phyloP scores from a whole-genome alignment of 2,888 invertebrate species.

The Eulithis testata region DNA sequence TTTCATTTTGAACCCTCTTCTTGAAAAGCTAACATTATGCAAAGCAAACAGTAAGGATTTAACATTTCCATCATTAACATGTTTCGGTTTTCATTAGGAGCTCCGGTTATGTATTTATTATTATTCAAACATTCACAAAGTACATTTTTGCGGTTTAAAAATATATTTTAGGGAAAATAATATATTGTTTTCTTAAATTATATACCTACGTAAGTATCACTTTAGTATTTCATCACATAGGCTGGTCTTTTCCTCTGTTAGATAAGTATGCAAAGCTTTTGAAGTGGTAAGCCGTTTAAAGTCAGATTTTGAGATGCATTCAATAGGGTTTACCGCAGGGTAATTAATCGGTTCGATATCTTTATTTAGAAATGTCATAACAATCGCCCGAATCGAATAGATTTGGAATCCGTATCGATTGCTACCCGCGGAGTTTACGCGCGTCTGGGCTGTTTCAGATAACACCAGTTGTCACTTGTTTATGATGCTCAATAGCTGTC shows the following conservation, averaged over 20 bases:
- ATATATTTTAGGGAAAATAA: slow-evolving; percentile 3
- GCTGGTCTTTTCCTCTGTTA: too few relatives aligned
- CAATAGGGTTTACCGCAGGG: slow-evolving; percentile 35
- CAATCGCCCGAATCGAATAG: slow-evolving; percentile 53
- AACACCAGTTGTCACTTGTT: slow-evolving; percentile 54
- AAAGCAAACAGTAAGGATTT: slow-evolving; percentile 22
- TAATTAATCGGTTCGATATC: slow-evolving; percentile 49
- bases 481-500: slow-evolving; percentile 47
- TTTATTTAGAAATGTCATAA: slow-evolving; percentile 57
- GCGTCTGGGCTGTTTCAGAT: slow-evolving; percentile 58
- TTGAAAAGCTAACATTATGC: slow-evolving; percentile 24
- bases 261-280: not conserved
- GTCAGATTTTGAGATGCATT: slow-evolving; percentile 16
- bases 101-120: slow-evolving; percentile 13
- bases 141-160: slow-evolving; percentile 16
- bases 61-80: slow-evolving; percentile 19
- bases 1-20: slow-evolving; percentile 22
- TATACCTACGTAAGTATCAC: too few relatives aligned
- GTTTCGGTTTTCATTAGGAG: slow-evolving; percentile 24
- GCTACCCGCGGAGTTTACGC: slow-evolving; percentile 48
- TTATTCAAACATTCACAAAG: slow-evolving; percentile 1
- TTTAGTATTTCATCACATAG: too few relatives aligned
- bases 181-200: not conserved
- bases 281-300: not conserved
- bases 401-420: slow-evolving; percentile 57